phyloP scores from a whole-genome alignment of 1,140 invertebrate species.

The Bombus superbus region DNA sequence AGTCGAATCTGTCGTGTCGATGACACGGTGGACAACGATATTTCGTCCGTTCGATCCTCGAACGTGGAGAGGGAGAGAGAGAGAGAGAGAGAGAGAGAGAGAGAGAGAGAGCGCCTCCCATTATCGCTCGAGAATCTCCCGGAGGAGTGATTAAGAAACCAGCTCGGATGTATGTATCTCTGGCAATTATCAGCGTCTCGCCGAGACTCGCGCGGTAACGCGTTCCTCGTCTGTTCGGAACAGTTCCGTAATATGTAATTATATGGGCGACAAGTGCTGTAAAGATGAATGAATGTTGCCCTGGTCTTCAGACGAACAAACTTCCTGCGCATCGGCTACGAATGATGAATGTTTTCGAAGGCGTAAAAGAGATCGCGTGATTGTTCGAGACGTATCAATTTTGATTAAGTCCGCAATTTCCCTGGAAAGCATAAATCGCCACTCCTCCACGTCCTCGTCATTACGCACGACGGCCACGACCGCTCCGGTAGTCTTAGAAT shows the following conservation, averaged over 20 bases:
- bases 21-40: neutral
- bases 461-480: neutral
- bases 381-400: neutral
- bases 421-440: too few species aligned
- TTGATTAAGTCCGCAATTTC: neutral
- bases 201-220: neutral
- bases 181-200: constrained; percentile 31
- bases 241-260: constrained; percentile 48
- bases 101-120: too few species aligned
- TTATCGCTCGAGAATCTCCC: constrained; percentile 4
- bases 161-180: constrained; percentile 3
- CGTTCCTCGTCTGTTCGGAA: constrained; percentile 6
- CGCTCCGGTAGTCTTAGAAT: neutral
- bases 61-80: neutral
- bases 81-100: too few species aligned
- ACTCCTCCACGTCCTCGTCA: neutral
- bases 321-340: neutral
- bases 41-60: neutral
- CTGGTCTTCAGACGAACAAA: neutral
- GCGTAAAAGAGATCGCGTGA: neutral
- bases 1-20: neutral
- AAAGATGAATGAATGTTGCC: constrained; percentile 26
- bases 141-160: constrained; percentile 1
- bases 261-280: constrained; percentile 30
- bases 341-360: neutral